Evolutionary conservation across 2,888 invertebrate genomes (phyloP), one percentile per base, ranked within the genome.

Genomic region (Marasmarcha lunaedactyla): DNA sequence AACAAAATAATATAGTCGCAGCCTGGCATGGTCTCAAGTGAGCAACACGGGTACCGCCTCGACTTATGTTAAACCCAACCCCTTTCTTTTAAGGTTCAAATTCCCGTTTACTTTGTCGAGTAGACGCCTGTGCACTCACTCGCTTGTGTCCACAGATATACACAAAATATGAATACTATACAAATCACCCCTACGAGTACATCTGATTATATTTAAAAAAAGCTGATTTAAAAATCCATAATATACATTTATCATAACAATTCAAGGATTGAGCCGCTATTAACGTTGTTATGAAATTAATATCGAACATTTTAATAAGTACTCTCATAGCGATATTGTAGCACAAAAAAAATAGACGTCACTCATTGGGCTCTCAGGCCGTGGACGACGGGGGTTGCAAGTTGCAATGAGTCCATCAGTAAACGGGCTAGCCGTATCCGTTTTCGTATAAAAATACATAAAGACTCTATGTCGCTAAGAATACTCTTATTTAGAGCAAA

Each of bases 151-250:
- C 69, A 62, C 64, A 63, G 63, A 71, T 72, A 71, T 71, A 73
- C 71, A 76, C 63, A 72, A 69, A 72, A 67, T 70, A 71, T 65
- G 57, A 59, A 63, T 67, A 68, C 63, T 70, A 70, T 70, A 69
- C 62, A 70, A 20, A 61, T 62, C 63, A 57, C 61, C 61, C 57
- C 64, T 65, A 68, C 54, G 59, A 55, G 55, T 62, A 66, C 67
- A 69, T 65, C 68, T 58, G 73, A 76, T 77, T 72, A 72, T 14
- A 64, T 71, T 71, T 71, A 67, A 70, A 73, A 42, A 73, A 79
- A 74, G 74, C 74, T 69, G 71, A 71, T 73, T 71, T 66, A 71
- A 68, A 71, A 73, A 73, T 71, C 64, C 74, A 73, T 72, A 71
- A 74, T 72, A 73, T 74, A 74, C 74, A 74, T 57, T 58, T 53